These are phyloP conservation scores for Scaptomyza caliginosa DNA, from an alignment of 2,888 invertebrate genomes.

Conservation along the genomic window DNA sequence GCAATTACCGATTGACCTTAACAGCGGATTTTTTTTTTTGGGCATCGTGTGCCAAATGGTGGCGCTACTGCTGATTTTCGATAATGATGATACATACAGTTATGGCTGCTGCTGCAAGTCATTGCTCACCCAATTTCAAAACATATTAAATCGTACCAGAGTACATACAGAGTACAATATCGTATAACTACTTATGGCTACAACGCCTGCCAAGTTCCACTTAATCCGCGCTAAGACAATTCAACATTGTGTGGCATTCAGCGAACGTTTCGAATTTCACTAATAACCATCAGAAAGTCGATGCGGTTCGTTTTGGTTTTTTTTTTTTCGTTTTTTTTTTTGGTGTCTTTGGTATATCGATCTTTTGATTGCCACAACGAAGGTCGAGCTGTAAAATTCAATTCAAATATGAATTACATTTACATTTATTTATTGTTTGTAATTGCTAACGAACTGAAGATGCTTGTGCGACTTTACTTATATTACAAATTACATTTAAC, in stretches of 20 bases:
- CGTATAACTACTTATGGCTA: neutral
- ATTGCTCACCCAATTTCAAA: conserved; percentile 78
- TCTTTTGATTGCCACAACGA: conserved; percentile 60
- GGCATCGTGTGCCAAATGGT: conserved; percentile 68
- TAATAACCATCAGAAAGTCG: conserved; percentile 59
- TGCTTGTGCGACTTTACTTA: conserved; percentile 12
- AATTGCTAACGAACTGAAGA: conserved; percentile 60
- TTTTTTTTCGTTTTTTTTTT: conserved; percentile 38
- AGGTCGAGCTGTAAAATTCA: conserved; percentile 62
- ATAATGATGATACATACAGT: conserved; percentile 11
- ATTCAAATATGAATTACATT: conserved; percentile 70
- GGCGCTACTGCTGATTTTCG: conserved; percentile 27
- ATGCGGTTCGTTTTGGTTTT: conserved; percentile 36
- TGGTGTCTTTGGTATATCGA: conserved; percentile 38
- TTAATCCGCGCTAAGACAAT: conserved; percentile 74
- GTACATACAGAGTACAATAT: conserved; percentile 5
- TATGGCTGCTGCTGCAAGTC: conserved; percentile 62
- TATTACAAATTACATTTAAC: conserved; percentile 25
- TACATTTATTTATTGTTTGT: conserved; percentile 54
- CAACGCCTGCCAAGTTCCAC: conserved; percentile 40
- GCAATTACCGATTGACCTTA: conserved; percentile 64
- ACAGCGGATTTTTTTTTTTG: conserved; percentile 53
- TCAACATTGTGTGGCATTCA: conserved; percentile 66
- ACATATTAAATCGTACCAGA: conserved; percentile 52
- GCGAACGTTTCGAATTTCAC: conserved; percentile 69